A percentile compares a stretch with the other conserved stretches of the same genome.
phyloP scores from a whole-genome alignment of 2,888 invertebrate genomes.

The Dendrolimus pini region DNA sequence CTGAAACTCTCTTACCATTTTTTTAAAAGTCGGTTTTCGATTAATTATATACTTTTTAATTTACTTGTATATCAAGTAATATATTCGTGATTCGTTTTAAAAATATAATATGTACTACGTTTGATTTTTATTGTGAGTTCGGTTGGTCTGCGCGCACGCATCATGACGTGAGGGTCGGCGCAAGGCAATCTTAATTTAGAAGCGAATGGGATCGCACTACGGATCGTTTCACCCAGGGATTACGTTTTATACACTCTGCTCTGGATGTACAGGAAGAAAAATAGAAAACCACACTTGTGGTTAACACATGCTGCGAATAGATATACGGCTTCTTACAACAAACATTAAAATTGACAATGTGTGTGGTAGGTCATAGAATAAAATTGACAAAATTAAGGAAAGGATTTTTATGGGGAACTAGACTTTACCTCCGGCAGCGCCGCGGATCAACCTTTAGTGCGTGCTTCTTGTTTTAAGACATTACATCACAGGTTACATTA shows the following conservation, averaged over 20 bases:
- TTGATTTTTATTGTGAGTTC: constrained; percentile 57
- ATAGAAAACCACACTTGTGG: constrained; percentile 29
- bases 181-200: constrained; percentile 70
- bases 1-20: constrained; percentile 27
- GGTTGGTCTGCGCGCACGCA: constrained; percentile 57
- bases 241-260: constrained; percentile 43
- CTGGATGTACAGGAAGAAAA: constrained; percentile 21
- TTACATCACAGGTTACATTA: too few relatives aligned
- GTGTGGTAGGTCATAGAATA: not conserved
- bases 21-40: constrained; percentile 5
- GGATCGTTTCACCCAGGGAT: constrained; percentile 49
- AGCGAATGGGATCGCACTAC: constrained; percentile 51
- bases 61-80: constrained; percentile 1
- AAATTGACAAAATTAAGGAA: not conserved
- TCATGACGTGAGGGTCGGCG: constrained; percentile 51
- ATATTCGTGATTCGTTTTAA: constrained; percentile 40
- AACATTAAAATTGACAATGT: constrained; percentile 2
- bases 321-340: not conserved
- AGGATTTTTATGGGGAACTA: too few relatives aligned
- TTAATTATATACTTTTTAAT: not conserved
- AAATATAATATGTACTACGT: constrained; percentile 71
- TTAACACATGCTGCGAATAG: constrained; percentile 27
- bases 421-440: too few relatives aligned
- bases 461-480: too few relatives aligned
- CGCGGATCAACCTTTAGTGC: too few relatives aligned